Evolutionary conservation across 2,888 invertebrate genomes (phyloP), one percentile per base, ranked within the genome.

Genomic region (Cantharis nigra): DNA sequence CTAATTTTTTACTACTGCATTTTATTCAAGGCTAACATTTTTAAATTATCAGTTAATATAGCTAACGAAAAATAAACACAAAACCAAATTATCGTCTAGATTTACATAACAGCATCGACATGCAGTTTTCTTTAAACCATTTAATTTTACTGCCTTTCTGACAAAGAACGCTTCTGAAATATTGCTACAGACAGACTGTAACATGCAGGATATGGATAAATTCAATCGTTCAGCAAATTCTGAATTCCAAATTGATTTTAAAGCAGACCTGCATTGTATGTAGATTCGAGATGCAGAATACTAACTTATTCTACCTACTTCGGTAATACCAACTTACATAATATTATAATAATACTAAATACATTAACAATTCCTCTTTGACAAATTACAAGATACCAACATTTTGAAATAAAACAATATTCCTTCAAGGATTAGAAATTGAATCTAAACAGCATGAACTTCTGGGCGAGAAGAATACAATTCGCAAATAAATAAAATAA

Each of bases 1-100:
- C 65, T 67, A 67, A 67, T 67, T 67, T 67, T 67, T 67, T 67
- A 67, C 65, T 67, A 67, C 65, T 67, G 65, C 65, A 67, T 49
- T 49, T 49, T 49, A 49, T 49, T 49, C 49, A 49, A 49, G 49
- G n/a, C 49, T 49, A 49, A 49, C 49, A n/a, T 49, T 49, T 49
- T 49, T 49, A 49, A 49, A 49, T 13, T 5, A 26, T 49, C n/a
- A 2, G 49, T n/a, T 49, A 49, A 49, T 49, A n/a, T 7, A 7
- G 49, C 49, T 5, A n/a, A n/a, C 49, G 49, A 49, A 49, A 49
- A n/a, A 49, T n/a, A 49, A 49, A 49, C 49, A 49, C n/a, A 49
- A n/a, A 49, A 49, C n/a, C 49, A 49, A n/a, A 49, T 49, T 49
- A 49, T 49, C 49, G n/a, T 49, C n/a, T n/a, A 49, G n/a, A 49